Base-by-base conservation (phyloP, 1,140 invertebrate species). In the Formica exsecta region DNA sequence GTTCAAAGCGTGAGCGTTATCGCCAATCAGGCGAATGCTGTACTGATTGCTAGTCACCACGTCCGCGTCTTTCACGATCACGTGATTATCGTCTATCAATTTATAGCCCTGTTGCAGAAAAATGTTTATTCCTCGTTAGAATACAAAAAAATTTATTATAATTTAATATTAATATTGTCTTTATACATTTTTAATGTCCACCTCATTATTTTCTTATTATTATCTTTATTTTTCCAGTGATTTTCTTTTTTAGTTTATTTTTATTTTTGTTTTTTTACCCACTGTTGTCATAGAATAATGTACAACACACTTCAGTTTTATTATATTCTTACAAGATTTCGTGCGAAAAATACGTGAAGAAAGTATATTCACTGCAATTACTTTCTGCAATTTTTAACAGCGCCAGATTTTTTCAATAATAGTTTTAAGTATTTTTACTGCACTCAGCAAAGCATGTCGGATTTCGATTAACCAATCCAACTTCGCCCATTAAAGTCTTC, bases 1-100 rank as follows among this genome's bases (percentile, higher is more conserved):
- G 85, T 93, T 93, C 22, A 95, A 86, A 29, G 93, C 94, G 74
- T 95, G 90, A 66, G 93, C 51, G 11, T 87, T 80, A 80, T 95
- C 94, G 0, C 86, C 92, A 11, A 95, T 75, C 29, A 95, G 87
- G 36, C 81, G 88, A n/a, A 95, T 84, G 44, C 25, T 91, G 73
- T 94, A 95, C 8, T 87, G 73, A 86, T 95, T 95, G 8, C 91
- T 92, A 16, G 71, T 88, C 9, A 89, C 83, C 22, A 86, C 87
- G 77, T 95, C 95, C 5, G 91, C 93, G 48, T 95, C 95, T 9
- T 86, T 93, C 16, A 95, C 48, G 73, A 95, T 89, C 57, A 95
- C 51, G 61, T 92, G 91, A 8, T 93, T 93, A 0, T 93, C 90
- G 54, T 95, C 93, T 11, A 95, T 59, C 0, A 95, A 84, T 76